Conservation (phyloP, 2,888 invertebrate genomes). For the Acronicta alni region DNA sequence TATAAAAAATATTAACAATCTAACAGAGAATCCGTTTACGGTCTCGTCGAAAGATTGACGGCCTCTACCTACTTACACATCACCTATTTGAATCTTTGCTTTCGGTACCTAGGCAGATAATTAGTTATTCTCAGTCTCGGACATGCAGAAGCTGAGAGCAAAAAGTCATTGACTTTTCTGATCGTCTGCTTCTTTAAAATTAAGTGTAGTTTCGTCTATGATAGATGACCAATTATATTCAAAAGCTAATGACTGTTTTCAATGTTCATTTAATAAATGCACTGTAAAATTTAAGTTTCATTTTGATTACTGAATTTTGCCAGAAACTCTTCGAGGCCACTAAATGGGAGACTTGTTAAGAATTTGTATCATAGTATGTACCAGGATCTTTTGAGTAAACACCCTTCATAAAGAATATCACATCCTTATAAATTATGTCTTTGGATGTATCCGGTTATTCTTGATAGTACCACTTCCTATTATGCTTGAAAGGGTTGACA, state of each 20-base stretch:
- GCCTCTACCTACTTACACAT: slow-evolving; percentile 22
- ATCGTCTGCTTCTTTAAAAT: slow-evolving; percentile 38
- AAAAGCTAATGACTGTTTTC: slow-evolving; percentile 32
- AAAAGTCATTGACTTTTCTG: slow-evolving; percentile 52
- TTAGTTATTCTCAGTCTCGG: slow-evolving; percentile 41
- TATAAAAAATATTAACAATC: slow-evolving; percentile 46
- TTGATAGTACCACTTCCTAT: slow-evolving; percentile 41
- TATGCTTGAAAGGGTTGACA: slow-evolving; percentile 43
- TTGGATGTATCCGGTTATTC: slow-evolving; percentile 19
- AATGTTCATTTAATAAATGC: slow-evolving; percentile 24
- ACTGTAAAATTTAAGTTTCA: slow-evolving; percentile 4
- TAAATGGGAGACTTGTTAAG: slow-evolving; percentile 24
- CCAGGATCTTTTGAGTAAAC: not conserved
- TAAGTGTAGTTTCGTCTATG: slow-evolving; percentile 34
- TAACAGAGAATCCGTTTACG: slow-evolving; percentile 32
- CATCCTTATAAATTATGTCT: slow-evolving; percentile 51
- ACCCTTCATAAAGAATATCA: slow-evolving; percentile 46
- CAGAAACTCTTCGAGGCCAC: slow-evolving; percentile 4
- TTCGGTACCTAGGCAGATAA: slow-evolving; percentile 37
- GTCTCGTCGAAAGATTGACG: slow-evolving; percentile 47
- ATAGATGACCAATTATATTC: slow-evolving; percentile 40
- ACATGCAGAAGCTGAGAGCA: slow-evolving; percentile 37
- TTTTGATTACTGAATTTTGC: slow-evolving; percentile 9
- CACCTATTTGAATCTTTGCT: slow-evolving; percentile 15
- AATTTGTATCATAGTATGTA: too few species aligned